Evolutionary conservation across 2,113 vertebrate genomes (phyloP).

Genomic region (Kobus ellipsiprymnus): DNA sequence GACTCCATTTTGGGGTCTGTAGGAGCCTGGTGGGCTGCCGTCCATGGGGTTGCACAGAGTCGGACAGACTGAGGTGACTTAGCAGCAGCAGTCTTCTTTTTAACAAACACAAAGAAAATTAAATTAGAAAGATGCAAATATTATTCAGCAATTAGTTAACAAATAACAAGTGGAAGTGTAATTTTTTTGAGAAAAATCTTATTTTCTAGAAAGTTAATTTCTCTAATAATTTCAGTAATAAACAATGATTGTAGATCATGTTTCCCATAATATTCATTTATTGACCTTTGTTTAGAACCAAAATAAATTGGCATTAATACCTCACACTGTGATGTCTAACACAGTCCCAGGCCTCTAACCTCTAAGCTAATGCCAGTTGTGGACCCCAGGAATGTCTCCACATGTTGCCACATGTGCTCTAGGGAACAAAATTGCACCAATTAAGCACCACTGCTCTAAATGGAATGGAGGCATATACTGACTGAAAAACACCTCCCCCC

Average conservation of each 20-base stretch:
- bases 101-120: background rate
- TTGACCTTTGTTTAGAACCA: background rate
- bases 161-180: background rate
- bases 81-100: background rate
- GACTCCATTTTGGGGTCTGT: background rate
- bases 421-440: background rate
- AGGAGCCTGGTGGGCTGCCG: too few relatives aligned
- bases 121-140: background rate
- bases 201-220: background rate
- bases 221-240: background rate
- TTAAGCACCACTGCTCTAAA: background rate
- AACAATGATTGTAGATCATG: background rate
- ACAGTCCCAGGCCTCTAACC: background rate
- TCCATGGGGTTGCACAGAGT: too few relatives aligned
- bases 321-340: background rate
- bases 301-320: background rate
- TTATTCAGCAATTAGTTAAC: background rate
- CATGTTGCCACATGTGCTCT: background rate
- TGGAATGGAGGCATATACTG: rapidly evolving
- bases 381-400: background rate
- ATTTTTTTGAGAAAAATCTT: background rate
- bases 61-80: too few relatives aligned
- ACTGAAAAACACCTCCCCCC: rapidly evolving
- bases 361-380: background rate
- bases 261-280: background rate